A percentile compares a stretch with the other conserved stretches of the same genome.
Evolutionary conservation across 1,140 invertebrate genomes (phyloP).

Genomic region (Danaus plexippus): DNA sequence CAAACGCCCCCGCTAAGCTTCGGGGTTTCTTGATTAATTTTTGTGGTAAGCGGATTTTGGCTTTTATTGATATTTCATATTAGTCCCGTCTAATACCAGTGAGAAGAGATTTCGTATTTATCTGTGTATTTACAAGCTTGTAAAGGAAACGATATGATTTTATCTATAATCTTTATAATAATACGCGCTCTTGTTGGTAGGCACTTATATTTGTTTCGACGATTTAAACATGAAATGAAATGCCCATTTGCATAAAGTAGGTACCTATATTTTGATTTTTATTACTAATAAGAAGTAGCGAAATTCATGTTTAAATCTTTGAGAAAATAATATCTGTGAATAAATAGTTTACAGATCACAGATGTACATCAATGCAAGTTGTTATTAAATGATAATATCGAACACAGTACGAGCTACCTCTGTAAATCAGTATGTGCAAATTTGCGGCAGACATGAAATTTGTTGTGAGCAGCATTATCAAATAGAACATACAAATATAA

Average conservation of each 20-base stretch:
- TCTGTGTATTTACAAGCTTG: too few relatives aligned
- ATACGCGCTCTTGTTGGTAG: background rate
- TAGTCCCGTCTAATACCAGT: background rate
- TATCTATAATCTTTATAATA: background rate
- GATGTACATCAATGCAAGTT: too few relatives aligned
- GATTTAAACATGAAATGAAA: background rate
- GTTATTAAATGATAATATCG: conserved; percentile 1
- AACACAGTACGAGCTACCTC: background rate
- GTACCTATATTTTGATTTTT: too few relatives aligned
- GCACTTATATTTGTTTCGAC: background rate
- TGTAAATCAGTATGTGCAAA: conserved; percentile 3
- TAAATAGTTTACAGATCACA: too few relatives aligned
- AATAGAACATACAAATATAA: conserved; percentile 31
- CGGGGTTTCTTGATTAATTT: conserved; percentile 51
- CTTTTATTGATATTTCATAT: conserved; percentile 23
- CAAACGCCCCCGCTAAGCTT: conserved; percentile 34
- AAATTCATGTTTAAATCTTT: background rate
- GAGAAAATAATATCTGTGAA: background rate
- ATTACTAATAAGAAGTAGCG: background rate
- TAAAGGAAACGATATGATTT: background rate
- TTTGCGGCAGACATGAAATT: conserved; percentile 2
- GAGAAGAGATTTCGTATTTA: background rate
- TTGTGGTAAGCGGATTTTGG: conserved; percentile 54
- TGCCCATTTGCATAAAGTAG: too few relatives aligned
- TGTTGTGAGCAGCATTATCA: conserved; percentile 12